phyloP scores from a whole-genome alignment of 30 jellyfish, hydroid and myxozoan genomes.

The Pelagia noctiluca region DNA sequence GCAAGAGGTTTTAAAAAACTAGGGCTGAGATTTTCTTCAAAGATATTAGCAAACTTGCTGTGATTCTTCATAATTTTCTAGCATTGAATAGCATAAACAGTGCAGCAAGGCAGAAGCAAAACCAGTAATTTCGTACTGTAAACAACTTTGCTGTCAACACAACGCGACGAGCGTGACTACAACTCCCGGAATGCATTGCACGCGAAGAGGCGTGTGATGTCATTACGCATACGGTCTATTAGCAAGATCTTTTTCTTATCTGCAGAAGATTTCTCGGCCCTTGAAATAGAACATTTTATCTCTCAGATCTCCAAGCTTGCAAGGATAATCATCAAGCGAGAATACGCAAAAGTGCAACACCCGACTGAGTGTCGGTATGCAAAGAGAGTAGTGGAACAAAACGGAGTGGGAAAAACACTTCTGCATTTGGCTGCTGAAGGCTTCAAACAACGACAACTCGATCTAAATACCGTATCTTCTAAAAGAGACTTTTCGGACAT shows the following conservation, averaged over 20 bases:
- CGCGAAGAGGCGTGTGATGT: not conserved
- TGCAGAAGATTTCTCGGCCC: not conserved
- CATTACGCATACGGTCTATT: not conserved
- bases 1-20: too few species aligned
- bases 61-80: too few species aligned
- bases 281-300: not conserved
- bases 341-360: slow-evolving; percentile 24
- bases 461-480: not conserved
- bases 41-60: too few species aligned
- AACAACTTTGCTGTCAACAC: not conserved
- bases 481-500: slow-evolving; percentile 64
- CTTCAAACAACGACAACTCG: slow-evolving; percentile 36
- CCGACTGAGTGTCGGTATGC: slow-evolving; percentile 52
- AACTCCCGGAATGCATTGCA: not conserved
- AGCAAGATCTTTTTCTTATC: not conserved
- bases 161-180: not conserved
- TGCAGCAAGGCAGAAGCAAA: not conserved
- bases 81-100: too few species aligned
- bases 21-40: too few species aligned
- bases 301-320: slow-evolving; percentile 61
- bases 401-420: slow-evolving; percentile 62
- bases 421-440: slow-evolving; percentile 92
- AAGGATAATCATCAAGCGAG: slow-evolving; percentile 54
- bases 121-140: not conserved
- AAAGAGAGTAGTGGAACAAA: slow-evolving; percentile 11